These are phyloP conservation scores for Pseudachorutes palmiensis DNA, from an alignment of 1,140 invertebrate species.

Conservation along the genomic window DNA sequence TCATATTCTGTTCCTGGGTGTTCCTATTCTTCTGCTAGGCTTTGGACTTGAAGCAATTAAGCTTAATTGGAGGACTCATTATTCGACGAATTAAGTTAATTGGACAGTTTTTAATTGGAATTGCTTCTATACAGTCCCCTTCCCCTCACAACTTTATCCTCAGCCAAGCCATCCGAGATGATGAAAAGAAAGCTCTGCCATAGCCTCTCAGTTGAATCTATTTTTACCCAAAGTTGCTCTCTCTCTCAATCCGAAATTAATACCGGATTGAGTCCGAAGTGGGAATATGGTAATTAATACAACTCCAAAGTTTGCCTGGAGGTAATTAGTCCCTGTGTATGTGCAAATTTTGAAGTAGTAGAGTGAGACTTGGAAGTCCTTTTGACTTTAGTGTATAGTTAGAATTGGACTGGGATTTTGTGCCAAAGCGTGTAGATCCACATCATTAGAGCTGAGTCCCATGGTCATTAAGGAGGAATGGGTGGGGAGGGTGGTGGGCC, in stretches of 20 bases:
- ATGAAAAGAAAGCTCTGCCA: too few species aligned
- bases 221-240: too few species aligned
- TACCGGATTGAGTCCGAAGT: too few species aligned
- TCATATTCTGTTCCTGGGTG: too few species aligned
- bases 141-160: constrained; percentile 8
- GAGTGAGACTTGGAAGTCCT: too few species aligned
- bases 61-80: constrained; percentile 40
- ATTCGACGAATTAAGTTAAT: constrained; percentile 40
- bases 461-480: neutral
- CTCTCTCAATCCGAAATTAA: too few species aligned
- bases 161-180: neutral
- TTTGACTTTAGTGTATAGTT: neutral
- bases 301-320: too few species aligned
- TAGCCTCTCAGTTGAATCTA: too few species aligned
- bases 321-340: too few species aligned
- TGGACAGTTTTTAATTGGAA: constrained; percentile 30
- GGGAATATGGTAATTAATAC: too few species aligned
- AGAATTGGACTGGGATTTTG: neutral
- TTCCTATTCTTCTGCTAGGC: neutral
- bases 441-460: neutral
- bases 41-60: constrained; percentile 38
- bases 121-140: neutral
- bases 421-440: neutral
- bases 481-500: neutral
- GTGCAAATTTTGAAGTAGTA: too few species aligned